Percentiles rank a stretch among this genome's conserved stretches.
Evolutionary conservation across 1,140 invertebrate species (phyloP).

Genomic region (Dinoponera quadriceps): DNA sequence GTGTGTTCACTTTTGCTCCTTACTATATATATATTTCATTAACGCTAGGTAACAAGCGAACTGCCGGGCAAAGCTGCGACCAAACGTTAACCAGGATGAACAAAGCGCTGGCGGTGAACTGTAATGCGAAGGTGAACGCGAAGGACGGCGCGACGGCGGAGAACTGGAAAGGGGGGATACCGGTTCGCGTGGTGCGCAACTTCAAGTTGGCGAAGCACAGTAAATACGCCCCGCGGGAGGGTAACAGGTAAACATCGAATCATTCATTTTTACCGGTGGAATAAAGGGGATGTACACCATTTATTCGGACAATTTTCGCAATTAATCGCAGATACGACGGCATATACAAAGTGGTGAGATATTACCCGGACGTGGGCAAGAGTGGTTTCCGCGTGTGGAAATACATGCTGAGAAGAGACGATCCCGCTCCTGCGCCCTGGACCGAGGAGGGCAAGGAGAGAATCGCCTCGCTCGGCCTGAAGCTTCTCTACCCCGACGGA

Average conservation of each 20-base stretch:
- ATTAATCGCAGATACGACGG: conserved; percentile 88
- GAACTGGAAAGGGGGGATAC: conserved; percentile 91
- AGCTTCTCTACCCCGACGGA: conserved; percentile 89
- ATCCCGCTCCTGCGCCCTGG: conserved; percentile 93
- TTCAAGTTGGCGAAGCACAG: conserved; percentile 92
- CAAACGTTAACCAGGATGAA: conserved; percentile 93
- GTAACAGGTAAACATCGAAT: conserved; percentile 85
- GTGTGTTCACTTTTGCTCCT: conserved; percentile 30
- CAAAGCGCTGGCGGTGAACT: conserved; percentile 92
- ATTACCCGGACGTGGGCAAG: conserved; percentile 92
- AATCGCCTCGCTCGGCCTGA: conserved; percentile 77
- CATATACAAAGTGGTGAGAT: conserved; percentile 94
- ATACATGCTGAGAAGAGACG: conserved; percentile 92
- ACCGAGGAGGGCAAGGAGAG: conserved; percentile 89
- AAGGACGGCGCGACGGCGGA: conserved; percentile 90
- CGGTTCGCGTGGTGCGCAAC: conserved; percentile 93
- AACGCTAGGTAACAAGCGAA: conserved; percentile 89
- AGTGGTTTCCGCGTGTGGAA: conserved; percentile 94
- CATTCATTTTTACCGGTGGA: not conserved
- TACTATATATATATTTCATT: not conserved
- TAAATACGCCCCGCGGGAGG: conserved; percentile 92
- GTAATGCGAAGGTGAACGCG: conserved; percentile 89
- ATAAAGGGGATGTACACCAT: not conserved
- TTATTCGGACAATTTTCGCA: not conserved
- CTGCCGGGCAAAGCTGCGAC: conserved; percentile 92